Conservation (phyloP, 2,888 invertebrate genomes). For the Rhaphigaster nebulosa region DNA sequence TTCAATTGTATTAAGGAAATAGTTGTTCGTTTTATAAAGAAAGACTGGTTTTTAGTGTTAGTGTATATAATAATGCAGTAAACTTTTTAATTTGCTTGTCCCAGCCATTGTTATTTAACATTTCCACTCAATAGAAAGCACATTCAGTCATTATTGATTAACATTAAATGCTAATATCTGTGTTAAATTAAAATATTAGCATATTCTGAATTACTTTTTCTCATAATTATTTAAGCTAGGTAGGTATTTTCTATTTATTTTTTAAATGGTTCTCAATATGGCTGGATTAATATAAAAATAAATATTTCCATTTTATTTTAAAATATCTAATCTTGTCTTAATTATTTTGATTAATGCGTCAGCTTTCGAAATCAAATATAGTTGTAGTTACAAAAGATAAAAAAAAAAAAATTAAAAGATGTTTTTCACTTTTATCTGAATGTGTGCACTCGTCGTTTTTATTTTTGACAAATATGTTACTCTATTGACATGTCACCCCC, state of each 20-base stretch:
- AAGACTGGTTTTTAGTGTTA: slow-evolving; percentile 61
- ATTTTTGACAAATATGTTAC: slow-evolving; percentile 58
- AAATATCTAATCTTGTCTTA: background rate
- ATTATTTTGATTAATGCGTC: slow-evolving; percentile 40
- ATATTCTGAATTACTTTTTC: background rate
- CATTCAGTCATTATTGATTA: slow-evolving; percentile 56
- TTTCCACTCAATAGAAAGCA: slow-evolving; percentile 38
- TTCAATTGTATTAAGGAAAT: slow-evolving; percentile 58
- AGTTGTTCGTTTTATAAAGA: slow-evolving; percentile 61
- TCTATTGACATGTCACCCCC: slow-evolving; percentile 63
- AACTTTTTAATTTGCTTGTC: slow-evolving; percentile 30
- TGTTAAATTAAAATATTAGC: background rate
- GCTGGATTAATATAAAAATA: slow-evolving; percentile 42
- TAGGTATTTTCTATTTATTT: background rate
- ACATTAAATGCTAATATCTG: slow-evolving; percentile 42
- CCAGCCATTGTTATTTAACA: slow-evolving; percentile 34
- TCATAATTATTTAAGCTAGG: background rate
- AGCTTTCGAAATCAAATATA: slow-evolving; percentile 57
- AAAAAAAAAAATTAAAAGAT: slow-evolving; percentile 40
- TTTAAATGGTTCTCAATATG: slow-evolving; percentile 50
- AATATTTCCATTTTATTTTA: slow-evolving; percentile 47
- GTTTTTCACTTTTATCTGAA: slow-evolving; percentile 63
- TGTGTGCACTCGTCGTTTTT: slow-evolving; percentile 63
- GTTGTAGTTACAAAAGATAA: slow-evolving; percentile 36
- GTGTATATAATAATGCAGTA: slow-evolving; percentile 29